Conservation (phyloP, 2,113 vertebrate genomes). For the Oncorhynchus gorbuscha region DNA sequence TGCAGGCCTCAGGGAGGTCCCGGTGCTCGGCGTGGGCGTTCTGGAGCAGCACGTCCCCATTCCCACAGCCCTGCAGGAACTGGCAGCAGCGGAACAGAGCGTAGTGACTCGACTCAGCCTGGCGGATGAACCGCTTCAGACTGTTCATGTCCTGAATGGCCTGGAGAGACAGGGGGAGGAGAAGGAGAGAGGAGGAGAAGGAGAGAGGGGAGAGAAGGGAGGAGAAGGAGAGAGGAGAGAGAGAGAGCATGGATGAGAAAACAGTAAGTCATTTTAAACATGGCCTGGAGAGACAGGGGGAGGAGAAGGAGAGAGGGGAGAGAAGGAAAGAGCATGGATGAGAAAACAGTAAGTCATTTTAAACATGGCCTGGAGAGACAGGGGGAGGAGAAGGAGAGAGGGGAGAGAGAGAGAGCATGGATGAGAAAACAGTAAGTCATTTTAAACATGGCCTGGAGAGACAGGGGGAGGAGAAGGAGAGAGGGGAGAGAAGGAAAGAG, state of each 20-base stretch:
- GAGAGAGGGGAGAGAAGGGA: neutral
- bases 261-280: neutral
- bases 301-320: no score
- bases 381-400: no score
- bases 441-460: no score
- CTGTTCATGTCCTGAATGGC: conserved; percentile 98
- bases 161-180: conserved; percentile 60
- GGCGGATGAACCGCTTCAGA: conserved; percentile 92
- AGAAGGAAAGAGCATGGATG: neutral
- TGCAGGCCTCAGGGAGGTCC: conserved; percentile 89
- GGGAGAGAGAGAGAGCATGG: neutral
- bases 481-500: neutral
- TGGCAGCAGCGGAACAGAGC: conserved; percentile 91
- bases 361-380: no score
- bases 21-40: conserved; percentile 90
- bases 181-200: neutral
- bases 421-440: neutral
- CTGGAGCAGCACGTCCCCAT: conserved; percentile 88
- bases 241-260: neutral
- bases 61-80: conserved; percentile 93
- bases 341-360: neutral
- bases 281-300: no score
- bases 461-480: no score
- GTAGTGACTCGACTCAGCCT: conserved; percentile 96
- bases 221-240: neutral